Conservation (phyloP, 2,797 vertebrate species). For the Okamejei kenojei region DNA sequence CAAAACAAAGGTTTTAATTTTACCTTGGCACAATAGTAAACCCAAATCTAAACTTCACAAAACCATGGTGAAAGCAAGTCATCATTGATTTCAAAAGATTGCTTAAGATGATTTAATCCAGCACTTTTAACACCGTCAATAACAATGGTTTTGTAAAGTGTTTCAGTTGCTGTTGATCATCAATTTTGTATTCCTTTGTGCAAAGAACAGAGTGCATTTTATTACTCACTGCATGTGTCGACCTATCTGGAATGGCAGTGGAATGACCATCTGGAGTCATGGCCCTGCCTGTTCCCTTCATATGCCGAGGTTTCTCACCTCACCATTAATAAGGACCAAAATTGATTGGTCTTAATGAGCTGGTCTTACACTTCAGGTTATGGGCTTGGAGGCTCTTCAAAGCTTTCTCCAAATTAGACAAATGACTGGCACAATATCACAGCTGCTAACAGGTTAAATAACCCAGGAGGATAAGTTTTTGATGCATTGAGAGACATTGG, state of each 20-base stretch:
- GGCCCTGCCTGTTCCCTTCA: background rate
- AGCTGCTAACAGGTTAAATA: background rate
- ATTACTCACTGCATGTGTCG: background rate
- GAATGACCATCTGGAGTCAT: background rate
- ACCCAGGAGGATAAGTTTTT: background rate
- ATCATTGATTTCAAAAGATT: background rate
- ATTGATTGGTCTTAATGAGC: background rate
- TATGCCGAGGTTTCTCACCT: background rate
- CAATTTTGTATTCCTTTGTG: background rate
- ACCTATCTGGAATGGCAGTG: background rate
- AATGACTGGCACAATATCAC: background rate
- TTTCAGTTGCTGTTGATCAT: background rate
- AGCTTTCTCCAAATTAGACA: background rate
- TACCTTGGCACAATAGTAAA: too few relatives aligned
- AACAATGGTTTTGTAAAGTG: too few relatives aligned
- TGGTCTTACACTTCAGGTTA: background rate
- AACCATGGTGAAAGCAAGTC: too few relatives aligned
- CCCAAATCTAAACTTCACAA: too few relatives aligned
- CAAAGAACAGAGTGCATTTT: background rate
- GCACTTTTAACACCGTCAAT: background rate
- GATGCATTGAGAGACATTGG: background rate
- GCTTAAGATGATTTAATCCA: too few relatives aligned
- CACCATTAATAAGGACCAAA: background rate
- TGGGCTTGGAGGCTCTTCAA: background rate
- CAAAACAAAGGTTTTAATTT: too few relatives aligned